phyloP scores from a whole-genome alignment of 2,797 vertebrate genomes.

The Girardinus metallicus region DNA sequence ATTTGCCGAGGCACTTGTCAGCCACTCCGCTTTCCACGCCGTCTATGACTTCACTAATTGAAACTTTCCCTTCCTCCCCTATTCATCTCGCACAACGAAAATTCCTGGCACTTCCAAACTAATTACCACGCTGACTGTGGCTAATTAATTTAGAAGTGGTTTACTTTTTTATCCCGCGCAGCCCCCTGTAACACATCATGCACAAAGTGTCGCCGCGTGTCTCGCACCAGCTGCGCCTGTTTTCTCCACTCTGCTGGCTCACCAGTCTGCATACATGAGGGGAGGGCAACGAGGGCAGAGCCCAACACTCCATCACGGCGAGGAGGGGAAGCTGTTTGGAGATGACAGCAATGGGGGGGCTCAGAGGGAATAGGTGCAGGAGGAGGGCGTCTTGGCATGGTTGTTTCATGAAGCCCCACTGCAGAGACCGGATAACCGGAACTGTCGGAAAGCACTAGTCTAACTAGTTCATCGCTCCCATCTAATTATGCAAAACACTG shows the following conservation, averaged over 20 bases:
- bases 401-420: conserved; percentile 32
- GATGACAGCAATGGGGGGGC: conserved; percentile 38
- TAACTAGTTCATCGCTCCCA: conserved; percentile 18
- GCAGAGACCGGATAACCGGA: conserved; percentile 21
- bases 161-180: conserved; percentile 50
- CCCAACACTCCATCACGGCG: conserved; percentile 55
- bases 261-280: conserved; percentile 64
- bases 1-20: conserved; percentile 29
- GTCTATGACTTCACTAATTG: conserved; percentile 22
- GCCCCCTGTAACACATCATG: conserved; percentile 49
- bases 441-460: conserved; percentile 22
- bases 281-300: conserved; percentile 75
- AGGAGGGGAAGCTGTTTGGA: conserved; percentile 50
- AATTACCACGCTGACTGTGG: conserved; percentile 63
- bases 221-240: conserved; percentile 67
- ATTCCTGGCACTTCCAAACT: conserved; percentile 58
- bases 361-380: neutral
- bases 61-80: conserved; percentile 4
- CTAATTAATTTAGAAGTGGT: conserved; percentile 67
- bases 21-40: conserved; percentile 13
- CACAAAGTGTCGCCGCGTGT: conserved; percentile 53
- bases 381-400: conserved; percentile 11
- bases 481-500: conserved; percentile 40
- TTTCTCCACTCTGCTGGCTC: conserved; percentile 60
- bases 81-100: conserved; percentile 54